These are phyloP conservation scores for Prunella himalayana DNA, from an alignment of 2,113 vertebrate species.

Conservation along the genomic window DNA sequence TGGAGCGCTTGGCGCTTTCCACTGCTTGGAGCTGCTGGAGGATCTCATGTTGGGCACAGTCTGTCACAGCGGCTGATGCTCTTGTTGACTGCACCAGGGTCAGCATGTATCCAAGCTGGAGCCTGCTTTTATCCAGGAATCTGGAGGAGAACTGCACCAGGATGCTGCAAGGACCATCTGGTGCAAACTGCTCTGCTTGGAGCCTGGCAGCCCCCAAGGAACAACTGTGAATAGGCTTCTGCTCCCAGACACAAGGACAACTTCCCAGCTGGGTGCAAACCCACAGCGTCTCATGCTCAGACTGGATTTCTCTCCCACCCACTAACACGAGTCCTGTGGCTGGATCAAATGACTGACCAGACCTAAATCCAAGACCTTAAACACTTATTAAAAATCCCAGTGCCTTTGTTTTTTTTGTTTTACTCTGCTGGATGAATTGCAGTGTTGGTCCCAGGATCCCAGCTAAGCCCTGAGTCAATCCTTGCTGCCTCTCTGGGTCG, in stretches of 20 bases:
- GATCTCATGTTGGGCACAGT: not conserved
- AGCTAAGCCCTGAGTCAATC: constrained; percentile 39
- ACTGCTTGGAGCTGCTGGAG: not conserved
- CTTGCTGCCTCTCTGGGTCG: not conserved
- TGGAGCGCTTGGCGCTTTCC: not conserved
- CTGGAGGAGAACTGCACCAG: not conserved
- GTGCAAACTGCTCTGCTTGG: not conserved
- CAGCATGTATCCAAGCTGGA: not conserved
- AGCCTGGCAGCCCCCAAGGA: not conserved
- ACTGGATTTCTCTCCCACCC: constrained; percentile 30
- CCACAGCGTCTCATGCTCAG: not conserved
- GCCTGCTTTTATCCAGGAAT: not conserved
- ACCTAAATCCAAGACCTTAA: constrained; percentile 34
- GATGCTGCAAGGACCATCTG: constrained; percentile 29
- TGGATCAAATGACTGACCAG: constrained; percentile 27
- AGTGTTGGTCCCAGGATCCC: not conserved
- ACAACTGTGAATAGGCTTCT: not conserved
- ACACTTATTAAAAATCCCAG: constrained; percentile 17
- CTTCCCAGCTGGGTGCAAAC: not conserved
- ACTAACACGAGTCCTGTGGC: constrained; percentile 10
- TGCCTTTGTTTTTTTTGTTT: constrained; percentile 15
- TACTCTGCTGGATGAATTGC: not conserved
- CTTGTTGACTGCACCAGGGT: not conserved
- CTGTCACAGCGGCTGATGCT: not conserved
- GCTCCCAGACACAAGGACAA: not conserved